Conservation (phyloP, 2,113 vertebrate species). For the Lepisosteus osseus region DNA sequence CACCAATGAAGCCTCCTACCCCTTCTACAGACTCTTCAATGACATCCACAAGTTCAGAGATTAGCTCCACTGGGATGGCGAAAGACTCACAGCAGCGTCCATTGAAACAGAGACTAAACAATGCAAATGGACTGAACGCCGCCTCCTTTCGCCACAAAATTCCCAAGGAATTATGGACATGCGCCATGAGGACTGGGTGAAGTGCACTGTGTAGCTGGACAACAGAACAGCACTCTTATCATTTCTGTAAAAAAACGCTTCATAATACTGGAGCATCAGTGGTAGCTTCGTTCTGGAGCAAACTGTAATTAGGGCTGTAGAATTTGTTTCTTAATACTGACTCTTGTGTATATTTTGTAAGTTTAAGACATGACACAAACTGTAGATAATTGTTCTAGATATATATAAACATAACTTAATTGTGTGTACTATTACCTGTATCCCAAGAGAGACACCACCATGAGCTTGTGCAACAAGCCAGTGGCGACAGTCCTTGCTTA, state of each 20-base stretch:
- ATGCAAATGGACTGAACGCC: slow-evolving; percentile 46
- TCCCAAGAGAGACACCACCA: slow-evolving; percentile 46
- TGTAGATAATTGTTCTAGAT: slow-evolving; percentile 58
- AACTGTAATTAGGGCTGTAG: slow-evolving; percentile 71
- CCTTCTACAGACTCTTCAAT: slow-evolving; percentile 92
- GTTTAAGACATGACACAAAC: slow-evolving; percentile 57
- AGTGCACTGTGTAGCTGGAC: slow-evolving; percentile 83
- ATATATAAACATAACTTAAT: slow-evolving; percentile 55
- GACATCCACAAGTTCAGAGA: slow-evolving; percentile 98
- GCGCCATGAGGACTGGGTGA: slow-evolving; percentile 65
- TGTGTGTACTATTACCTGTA: slow-evolving; percentile 52
- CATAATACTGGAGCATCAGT: slow-evolving; percentile 89
- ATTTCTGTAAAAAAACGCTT: slow-evolving; percentile 69
- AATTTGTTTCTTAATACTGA: slow-evolving; percentile 57
- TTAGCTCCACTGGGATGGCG: slow-evolving; percentile 56
- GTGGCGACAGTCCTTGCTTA: slow-evolving; percentile 76
- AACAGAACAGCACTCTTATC: slow-evolving; percentile 63
- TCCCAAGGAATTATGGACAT: slow-evolving; percentile 74
- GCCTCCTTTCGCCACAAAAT: slow-evolving; percentile 68
- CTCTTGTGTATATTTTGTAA: slow-evolving; percentile 67
- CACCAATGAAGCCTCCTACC: slow-evolving; percentile 80
- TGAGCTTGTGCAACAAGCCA: slow-evolving; percentile 52
- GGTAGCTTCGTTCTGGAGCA: slow-evolving; percentile 98
- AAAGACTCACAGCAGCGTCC: slow-evolving; percentile 32
- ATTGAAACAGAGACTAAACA: slow-evolving; percentile 44